These are phyloP conservation scores for Momotus momota DNA, from an alignment of 2,797 vertebrate species.

Conservation along the genomic window DNA sequence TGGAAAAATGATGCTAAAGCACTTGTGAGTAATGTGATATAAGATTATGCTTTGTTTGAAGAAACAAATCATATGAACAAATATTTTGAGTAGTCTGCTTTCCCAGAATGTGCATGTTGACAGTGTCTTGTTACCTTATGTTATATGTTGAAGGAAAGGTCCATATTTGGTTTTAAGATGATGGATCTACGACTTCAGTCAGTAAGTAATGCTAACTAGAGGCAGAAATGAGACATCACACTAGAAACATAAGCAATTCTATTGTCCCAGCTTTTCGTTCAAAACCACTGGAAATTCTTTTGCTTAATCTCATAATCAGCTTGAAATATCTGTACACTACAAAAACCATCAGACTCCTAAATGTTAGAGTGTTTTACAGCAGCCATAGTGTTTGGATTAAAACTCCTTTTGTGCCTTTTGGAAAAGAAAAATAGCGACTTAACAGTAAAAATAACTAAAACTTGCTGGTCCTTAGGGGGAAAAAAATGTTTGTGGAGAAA, in stretches of 20 bases:
- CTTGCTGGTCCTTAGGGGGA: neutral
- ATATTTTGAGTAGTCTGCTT: neutral
- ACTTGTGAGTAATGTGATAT: neutral
- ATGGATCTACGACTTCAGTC: neutral
- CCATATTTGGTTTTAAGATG: neutral
- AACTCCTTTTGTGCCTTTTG: neutral
- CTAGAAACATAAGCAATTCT: neutral
- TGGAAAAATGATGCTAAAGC: neutral
- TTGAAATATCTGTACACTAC: neutral
- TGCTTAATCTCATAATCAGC: constrained; percentile 5
- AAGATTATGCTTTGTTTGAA: constrained; percentile 6
- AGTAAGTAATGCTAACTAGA: neutral
- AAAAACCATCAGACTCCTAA: neutral
- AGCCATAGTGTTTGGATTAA: neutral
- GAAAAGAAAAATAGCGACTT: neutral
- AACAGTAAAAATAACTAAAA: neutral
- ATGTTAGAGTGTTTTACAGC: neutral
- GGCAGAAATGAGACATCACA: neutral
- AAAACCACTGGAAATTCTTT: constrained; percentile 1
- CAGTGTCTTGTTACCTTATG: neutral
- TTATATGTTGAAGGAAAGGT: neutral
- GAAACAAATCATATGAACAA: neutral
- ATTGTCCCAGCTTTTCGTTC: neutral
- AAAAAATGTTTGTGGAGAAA: neutral
- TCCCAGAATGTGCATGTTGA: neutral